Base-by-base conservation (phyloP, 2,797 vertebrate species). In the Spondyliosoma cantharus region DNA sequence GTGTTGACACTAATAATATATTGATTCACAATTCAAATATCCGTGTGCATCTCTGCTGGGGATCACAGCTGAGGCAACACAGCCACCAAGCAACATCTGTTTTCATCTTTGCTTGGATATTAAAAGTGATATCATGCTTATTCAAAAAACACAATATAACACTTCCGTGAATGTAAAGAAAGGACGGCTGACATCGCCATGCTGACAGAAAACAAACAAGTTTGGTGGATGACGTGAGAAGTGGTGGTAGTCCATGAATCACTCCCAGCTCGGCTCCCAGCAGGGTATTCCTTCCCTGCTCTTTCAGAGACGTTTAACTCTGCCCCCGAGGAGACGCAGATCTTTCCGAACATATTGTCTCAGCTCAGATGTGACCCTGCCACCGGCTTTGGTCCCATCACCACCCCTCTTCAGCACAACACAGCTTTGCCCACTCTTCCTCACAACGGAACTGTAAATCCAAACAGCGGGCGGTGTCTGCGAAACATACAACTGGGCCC, bases 211-310 rank as follows among this genome's bases (percentile, higher is more conserved):
- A 88, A 80, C 84, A 90, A 91, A 83, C 71, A 75, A 46, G 72
- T 49, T 50, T 54, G 54, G 14, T 53, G 11, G 46, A 52, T 67
- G n/a, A 74, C 72, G 65, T 69, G 60, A 79, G 84, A 85, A 88
- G 76, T 37, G 27, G 73, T 56, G 67, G 64, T 62, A 49, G 73
- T 60, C 46, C 37, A 56, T 87, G 65, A 86, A 88, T 81, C 53
- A 54, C 80, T 89, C 75, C 71, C 79, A 83, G 83, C 59, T 84
- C 60, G 29, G 68, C 72, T 69, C 90, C 56, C 87, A 86, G 89
- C 85, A 71, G 86, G 88, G 24, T 56, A 62, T 89, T 86, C 88
- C 91, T 90, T 86, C 87, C 87, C 65, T 57, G 13, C 62, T 72
- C 76, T 48, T 56, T 79, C 76, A 76, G 49, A 78, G 45, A 82